A percentile compares a stretch with the other conserved stretches of the same genome.
phyloP scores from a whole-genome alignment of 2,797 vertebrate genomes.

The Pangasius krempfi region DNA sequence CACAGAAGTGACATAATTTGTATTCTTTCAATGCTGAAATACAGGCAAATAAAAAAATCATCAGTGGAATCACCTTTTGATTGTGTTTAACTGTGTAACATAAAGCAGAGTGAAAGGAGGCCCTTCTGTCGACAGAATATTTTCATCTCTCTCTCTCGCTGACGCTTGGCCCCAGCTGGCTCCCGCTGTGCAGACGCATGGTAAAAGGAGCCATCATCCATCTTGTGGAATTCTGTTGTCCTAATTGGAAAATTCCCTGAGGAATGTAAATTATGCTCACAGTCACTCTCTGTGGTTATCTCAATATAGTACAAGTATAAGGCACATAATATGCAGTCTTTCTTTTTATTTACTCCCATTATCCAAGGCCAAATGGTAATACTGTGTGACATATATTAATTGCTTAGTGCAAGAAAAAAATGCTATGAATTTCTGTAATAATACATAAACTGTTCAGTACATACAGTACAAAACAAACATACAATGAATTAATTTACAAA shows the following conservation, averaged over 20 bases:
- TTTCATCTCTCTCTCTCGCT: constrained; percentile 43
- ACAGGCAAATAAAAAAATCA: neutral
- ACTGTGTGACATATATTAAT: neutral
- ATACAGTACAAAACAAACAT: constrained; percentile 5
- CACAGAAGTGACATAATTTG: neutral
- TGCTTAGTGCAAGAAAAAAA: neutral
- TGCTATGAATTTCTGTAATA: neutral
- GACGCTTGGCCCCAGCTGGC: constrained; percentile 40
- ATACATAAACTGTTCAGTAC: neutral
- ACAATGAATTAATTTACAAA: neutral
- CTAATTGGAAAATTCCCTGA: constrained; percentile 50
- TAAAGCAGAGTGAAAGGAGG: neutral
- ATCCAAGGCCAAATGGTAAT: neutral
- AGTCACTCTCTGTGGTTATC: neutral
- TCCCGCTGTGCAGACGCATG: constrained; percentile 62
- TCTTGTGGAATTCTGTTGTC: constrained; percentile 54
- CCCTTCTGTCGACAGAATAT: neutral
- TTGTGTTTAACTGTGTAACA: neutral
- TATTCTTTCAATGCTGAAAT: neutral
- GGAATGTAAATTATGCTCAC: constrained; percentile 54
- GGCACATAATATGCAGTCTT: neutral
- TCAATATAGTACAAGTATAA: neutral
- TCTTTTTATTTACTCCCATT: constrained; percentile 12
- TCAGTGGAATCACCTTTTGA: neutral
- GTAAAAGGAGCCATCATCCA: constrained; percentile 70